A percentile compares a stretch with the other conserved stretches of the same genome.
Evolutionary conservation across 2,888 invertebrate species (phyloP).

Genomic region (Parnassius orleans): DNA sequence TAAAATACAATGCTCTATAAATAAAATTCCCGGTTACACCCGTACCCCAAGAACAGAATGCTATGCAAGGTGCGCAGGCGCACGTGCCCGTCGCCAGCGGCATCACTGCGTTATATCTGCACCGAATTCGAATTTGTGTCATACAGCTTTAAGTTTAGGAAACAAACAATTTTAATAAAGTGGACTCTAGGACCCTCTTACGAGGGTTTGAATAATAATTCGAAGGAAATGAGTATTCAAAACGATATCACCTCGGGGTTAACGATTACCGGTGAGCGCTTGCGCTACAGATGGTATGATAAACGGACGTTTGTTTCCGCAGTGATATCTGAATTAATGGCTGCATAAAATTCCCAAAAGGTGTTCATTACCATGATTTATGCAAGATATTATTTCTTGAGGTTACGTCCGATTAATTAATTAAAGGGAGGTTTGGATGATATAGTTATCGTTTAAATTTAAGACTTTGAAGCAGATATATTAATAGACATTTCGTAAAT

Average conservation of each 20-base stretch:
- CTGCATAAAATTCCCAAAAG: conserved; percentile 78
- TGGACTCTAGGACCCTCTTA: conserved; percentile 64
- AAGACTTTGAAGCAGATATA: neutral
- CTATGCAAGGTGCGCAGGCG: conserved; percentile 75
- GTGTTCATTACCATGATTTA: conserved; percentile 81
- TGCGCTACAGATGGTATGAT: conserved; percentile 78
- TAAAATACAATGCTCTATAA: conserved; percentile 43
- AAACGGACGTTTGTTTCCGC: conserved; percentile 81
- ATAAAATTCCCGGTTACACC: conserved; percentile 58
- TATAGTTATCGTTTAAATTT: conserved; percentile 2
- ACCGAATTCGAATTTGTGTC: conserved; percentile 77
- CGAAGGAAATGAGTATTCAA: conserved; percentile 77
- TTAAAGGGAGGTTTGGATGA: conserved; percentile 14
- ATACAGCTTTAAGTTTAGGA: conserved; percentile 71
- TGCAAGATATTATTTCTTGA: conserved; percentile 72
- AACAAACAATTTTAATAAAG: conserved; percentile 55
- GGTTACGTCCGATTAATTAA: conserved; percentile 25
- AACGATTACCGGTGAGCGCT: conserved; percentile 79
- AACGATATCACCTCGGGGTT: conserved; percentile 81
- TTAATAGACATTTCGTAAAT: conserved; percentile 6
- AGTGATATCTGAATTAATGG: conserved; percentile 81
- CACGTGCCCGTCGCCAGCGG: conserved; percentile 75
- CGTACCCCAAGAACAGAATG: conserved; percentile 52
- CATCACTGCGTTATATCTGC: conserved; percentile 64
- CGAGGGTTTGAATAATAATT: conserved; percentile 74